These are phyloP conservation scores for Neodiprion lecontei DNA, from an alignment of 1,140 invertebrate genomes.

Conservation along the genomic window DNA sequence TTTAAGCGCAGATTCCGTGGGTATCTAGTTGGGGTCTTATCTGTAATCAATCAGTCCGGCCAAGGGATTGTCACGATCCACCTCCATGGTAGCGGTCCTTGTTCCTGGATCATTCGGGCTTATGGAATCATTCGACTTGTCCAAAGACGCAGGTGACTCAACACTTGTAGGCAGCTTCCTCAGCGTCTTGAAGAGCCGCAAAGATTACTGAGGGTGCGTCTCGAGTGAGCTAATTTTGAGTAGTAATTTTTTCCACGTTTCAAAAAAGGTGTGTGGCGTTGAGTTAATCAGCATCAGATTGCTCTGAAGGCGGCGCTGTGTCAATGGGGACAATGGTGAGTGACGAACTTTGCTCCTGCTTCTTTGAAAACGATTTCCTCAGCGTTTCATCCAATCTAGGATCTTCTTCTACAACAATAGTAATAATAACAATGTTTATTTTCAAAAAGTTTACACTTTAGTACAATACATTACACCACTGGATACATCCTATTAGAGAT, in stretches of 20 bases:
- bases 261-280: slow-evolving; percentile 37
- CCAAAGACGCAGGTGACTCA: slow-evolving; percentile 30
- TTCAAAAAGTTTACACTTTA: no score
- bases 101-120: not conserved
- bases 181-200: slow-evolving; percentile 33
- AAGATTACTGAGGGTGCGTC: slow-evolving; percentile 27
- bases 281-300: slow-evolving; percentile 34
- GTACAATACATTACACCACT: no score
- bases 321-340: not conserved
- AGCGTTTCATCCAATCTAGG: no score
- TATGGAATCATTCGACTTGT: slow-evolving; percentile 25
- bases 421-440: no score
- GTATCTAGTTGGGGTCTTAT: no score
- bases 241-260: slow-evolving; percentile 41
- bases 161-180: slow-evolving; percentile 33
- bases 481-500: no score
- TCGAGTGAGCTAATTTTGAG: slow-evolving; percentile 41
- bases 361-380: no score
- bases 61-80: not conserved
- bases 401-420: no score
- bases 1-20: no score
- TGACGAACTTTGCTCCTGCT: no score
- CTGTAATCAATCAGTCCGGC: no score
- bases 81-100: not conserved
- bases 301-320: slow-evolving; percentile 37